Base-by-base conservation (phyloP, 2,888 invertebrate genomes). In the Oeneis ivallda region DNA sequence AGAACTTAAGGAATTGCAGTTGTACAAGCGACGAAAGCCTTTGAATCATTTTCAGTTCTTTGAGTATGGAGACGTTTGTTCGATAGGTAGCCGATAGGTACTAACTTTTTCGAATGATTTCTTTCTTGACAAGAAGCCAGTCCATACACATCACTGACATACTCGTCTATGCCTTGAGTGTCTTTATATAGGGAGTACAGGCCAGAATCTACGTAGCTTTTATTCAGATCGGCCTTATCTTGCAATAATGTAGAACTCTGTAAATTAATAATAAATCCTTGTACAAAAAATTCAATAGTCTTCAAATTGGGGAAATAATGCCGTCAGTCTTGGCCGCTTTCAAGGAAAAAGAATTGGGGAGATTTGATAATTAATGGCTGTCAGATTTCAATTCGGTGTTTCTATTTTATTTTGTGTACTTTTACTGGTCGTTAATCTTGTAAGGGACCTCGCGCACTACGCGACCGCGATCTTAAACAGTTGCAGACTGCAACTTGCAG, bases 171-270 rank as follows among this genome's bases (percentile, higher is more conserved):
- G 8, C 73, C 77, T 49, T 82, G 83, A 0, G 84, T 82, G 60
- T 81, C 85, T 68, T 89, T 87, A 72, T 83, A 91, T 15, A 89
- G 71, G 0, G 89, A 89, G 63, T 78, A 84, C 6, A 89, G 69
- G 64, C 90, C 89, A 1, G 76, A 76, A 10, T 82, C 83, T 32
- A 78, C 72, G 47, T 76, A 43, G 76, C 62, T 72, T 54, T 71
- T 76, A 11, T 79, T 79, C 57, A 74, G 74, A 10, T 67, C 70
- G 34, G 68, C 75, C 62, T 78, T 82, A n/a, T 78, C 80, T 37
- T 79, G 79, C 26, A 83, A 54, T 2, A 86, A 82, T 5, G 78
- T 68, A 1, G 79, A 64, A 58, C 83, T 85, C 89, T 86, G 59
- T 53, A 65, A 56, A 47, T 54, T 59, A 37, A 62, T 59, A 37